phyloP scores from a whole-genome alignment of 2,888 invertebrate species.

The Leptarthrus brevirostris region DNA sequence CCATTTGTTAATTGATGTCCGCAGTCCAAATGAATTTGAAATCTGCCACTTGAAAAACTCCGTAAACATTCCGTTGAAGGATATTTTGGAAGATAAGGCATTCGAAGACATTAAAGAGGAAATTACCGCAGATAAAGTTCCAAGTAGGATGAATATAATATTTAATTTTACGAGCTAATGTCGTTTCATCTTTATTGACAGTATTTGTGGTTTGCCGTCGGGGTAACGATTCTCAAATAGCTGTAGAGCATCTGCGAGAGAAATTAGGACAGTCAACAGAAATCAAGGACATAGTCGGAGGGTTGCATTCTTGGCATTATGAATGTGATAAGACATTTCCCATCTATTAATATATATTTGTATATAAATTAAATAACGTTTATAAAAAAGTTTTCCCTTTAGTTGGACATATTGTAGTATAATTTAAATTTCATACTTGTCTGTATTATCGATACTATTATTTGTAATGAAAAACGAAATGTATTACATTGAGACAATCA shows the following conservation, averaged over 20 bases:
- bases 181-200: constrained; percentile 63
- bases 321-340: constrained; percentile 86
- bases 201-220: constrained; percentile 90
- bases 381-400: no score
- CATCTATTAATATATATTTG: constrained; percentile 73
- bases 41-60: constrained; percentile 85
- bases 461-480: no score
- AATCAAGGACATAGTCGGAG: constrained; percentile 80
- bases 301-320: constrained; percentile 87
- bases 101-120: constrained; percentile 63
- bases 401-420: no score
- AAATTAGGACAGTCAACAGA: constrained; percentile 62
- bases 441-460: no score
- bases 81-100: constrained; percentile 67
- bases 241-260: constrained; percentile 74
- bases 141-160: constrained; percentile 58
- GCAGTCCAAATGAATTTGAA: constrained; percentile 82
- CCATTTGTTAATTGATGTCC: constrained; percentile 86
- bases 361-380: no score
- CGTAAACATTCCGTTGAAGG: constrained; percentile 78
- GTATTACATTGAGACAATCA: no score
- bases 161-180: no score
- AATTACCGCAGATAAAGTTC: constrained; percentile 56
- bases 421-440: no score
- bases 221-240: constrained; percentile 98